Conservation (phyloP, 2,113 vertebrate genomes). For the Mesembrinibis cayennensis region DNA sequence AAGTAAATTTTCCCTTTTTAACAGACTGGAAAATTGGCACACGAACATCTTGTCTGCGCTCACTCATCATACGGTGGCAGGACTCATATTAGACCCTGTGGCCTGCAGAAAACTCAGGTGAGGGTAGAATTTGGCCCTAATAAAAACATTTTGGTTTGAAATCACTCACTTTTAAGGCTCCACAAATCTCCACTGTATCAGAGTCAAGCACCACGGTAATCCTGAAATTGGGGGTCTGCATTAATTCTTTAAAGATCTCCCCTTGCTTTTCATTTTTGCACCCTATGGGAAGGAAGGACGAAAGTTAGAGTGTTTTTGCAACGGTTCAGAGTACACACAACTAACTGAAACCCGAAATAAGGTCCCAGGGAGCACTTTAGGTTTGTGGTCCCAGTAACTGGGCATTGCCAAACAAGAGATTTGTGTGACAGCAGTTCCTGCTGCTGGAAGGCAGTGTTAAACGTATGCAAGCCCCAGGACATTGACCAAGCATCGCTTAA, state of each 20-base stretch:
- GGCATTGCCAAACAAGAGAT: background rate
- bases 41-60: background rate
- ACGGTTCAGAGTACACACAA: background rate
- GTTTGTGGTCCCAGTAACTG: background rate
- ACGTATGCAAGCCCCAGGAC: background rate
- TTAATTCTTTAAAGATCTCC: slow-evolving; percentile 81
- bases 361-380: background rate
- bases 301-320: background rate
- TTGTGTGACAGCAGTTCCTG: background rate
- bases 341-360: background rate
- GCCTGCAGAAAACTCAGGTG: background rate
- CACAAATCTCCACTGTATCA: slow-evolving; percentile 86
- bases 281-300: slow-evolving; percentile 65
- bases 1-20: background rate
- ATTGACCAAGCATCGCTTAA: background rate
- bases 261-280: slow-evolving; percentile 77
- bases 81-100: background rate
- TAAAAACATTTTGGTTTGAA: background rate
- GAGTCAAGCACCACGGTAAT: slow-evolving; percentile 81
- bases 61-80: background rate
- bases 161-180: slow-evolving; percentile 83
- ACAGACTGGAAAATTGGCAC: background rate
- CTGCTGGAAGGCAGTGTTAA: background rate
- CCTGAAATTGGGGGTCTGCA: slow-evolving; percentile 86
- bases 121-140: background rate